Evolutionary conservation across 2,888 invertebrate species (phyloP).

Genomic region (Heliconius ismenius): DNA sequence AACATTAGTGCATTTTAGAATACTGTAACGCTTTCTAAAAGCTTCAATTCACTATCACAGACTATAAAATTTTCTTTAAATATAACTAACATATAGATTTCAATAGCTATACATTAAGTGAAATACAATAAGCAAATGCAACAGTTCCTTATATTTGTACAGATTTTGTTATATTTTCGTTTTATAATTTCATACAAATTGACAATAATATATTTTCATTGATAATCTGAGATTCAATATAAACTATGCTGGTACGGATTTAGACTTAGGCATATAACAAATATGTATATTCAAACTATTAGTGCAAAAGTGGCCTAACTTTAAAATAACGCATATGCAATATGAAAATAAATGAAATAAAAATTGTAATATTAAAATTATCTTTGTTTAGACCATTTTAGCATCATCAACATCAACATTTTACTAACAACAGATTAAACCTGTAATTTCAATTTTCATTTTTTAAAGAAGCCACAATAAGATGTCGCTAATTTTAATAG

Average conservation of each 20-base stretch:
- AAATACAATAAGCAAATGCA: conserved; percentile 39
- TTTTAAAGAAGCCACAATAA: background rate
- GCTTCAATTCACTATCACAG: conserved; percentile 77
- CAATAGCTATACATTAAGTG: conserved; percentile 28
- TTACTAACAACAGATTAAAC: background rate
- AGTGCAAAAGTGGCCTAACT: background rate
- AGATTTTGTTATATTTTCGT: conserved; percentile 26
- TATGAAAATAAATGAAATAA: background rate
- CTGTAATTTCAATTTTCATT: background rate
- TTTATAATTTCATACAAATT: conserved; percentile 6
- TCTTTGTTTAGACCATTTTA: background rate
- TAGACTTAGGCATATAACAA: conserved; percentile 25
- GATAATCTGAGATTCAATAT: conserved; percentile 37
- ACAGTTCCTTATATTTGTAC: conserved; percentile 22
- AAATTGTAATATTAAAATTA: conserved; percentile 1
- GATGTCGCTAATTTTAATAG: background rate
- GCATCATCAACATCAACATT: background rate
- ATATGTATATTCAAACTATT: background rate
- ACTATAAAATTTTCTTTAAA: conserved; percentile 47
- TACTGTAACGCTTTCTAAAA: conserved; percentile 73
- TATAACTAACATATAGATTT: conserved; percentile 34
- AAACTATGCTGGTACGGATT: conserved; percentile 40
- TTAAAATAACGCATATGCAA: background rate
- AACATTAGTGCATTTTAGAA: conserved; percentile 64
- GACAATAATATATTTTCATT: conserved; percentile 12